Base-by-base conservation (phyloP, 2,113 vertebrate species). In the Mobula birostris region DNA sequence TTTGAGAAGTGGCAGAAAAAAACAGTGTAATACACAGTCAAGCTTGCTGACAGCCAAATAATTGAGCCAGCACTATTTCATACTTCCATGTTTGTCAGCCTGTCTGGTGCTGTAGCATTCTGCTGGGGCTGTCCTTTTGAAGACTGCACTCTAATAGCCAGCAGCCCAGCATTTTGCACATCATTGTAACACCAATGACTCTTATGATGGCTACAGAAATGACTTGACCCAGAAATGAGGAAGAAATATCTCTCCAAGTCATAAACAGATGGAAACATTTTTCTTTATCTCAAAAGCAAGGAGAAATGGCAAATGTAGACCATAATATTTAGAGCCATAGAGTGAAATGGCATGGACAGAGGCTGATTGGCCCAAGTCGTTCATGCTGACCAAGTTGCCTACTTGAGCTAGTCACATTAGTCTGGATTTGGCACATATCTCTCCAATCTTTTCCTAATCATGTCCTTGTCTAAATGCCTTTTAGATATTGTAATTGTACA, bases 31-130 rank as follows among this genome's bases (percentile, higher is more conserved):
- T 36, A 32, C 32, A n/a, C 58, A 32, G n/a, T 66, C 29, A 68
- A 32, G 61, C n/a, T 32, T 66, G 61, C 61, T 90, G 85, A 32
- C 85, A 66, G 63, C 63, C 85, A 90, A 90, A 61, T 90, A 90
- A 90, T 32, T 90, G 15, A 36, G 61, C 29, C 29, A 63, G 61
- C 61, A 36, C 27, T 90, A n/a, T 7, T 66, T 68, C 61, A 66
- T 66, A 90, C 61, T 90, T 32, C 17, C 29, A n/a, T 66, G 85
- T n/a, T 90, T 36, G 61, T 32, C 77, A 74, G n/a, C 85, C 61
- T 66, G 63, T 90, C 29, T 32, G 61, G 61, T 32, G 61, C 61
- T 63, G 48, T 27, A 36, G 29, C 29, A 63, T 68, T 68, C 14
- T 90, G 85, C 61, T 61, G 66, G 61, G 66, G 7, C n/a, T 66